Percentiles rank a stretch among this genome's conserved stretches.
Conservation (phyloP, 2,888 invertebrate genomes). For the Latheticus oryzae region DNA sequence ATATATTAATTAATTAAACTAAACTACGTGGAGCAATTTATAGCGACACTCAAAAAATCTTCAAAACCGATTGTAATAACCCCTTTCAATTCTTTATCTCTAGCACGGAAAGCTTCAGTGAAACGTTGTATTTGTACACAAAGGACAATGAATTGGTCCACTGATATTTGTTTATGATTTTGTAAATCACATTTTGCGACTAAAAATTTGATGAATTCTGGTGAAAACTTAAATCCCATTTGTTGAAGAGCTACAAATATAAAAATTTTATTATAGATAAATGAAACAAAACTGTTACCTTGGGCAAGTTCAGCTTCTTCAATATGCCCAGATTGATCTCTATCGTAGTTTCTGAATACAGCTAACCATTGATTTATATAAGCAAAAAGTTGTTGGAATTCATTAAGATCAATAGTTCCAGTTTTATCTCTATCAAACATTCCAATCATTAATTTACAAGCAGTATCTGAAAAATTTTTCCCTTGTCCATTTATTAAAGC, state of each 20-base stretch:
- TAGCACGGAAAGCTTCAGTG: conserved; percentile 85
- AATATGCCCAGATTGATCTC: conserved; percentile 87
- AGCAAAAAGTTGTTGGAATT: conserved; percentile 87
- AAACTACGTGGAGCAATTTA: conserved; percentile 72
- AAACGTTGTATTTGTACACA: conserved; percentile 91
- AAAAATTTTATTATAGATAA: conserved; percentile 4
- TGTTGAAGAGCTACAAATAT: conserved; percentile 77
- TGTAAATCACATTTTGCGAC: conserved; percentile 77
- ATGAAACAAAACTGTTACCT: conserved; percentile 67
- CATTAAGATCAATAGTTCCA: conserved; percentile 85
- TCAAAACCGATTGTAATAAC: conserved; percentile 88
- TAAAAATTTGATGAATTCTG: conserved; percentile 80
- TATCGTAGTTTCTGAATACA: conserved; percentile 86
- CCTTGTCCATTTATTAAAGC: conserved; percentile 90
- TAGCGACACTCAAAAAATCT: conserved; percentile 87
- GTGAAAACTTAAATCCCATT: conserved; percentile 90
- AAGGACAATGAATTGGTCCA: conserved; percentile 89
- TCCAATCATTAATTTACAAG: conserved; percentile 89
- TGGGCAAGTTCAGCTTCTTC: conserved; percentile 82
- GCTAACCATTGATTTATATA: conserved; percentile 91
- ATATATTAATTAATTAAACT: conserved; percentile 4
- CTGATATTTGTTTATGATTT: conserved; percentile 74
- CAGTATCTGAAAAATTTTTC: conserved; percentile 82
- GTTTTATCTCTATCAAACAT: conserved; percentile 90
- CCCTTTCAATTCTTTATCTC: conserved; percentile 85